Conservation (phyloP, 1,140 invertebrate species). For the Ceratina australensis region DNA sequence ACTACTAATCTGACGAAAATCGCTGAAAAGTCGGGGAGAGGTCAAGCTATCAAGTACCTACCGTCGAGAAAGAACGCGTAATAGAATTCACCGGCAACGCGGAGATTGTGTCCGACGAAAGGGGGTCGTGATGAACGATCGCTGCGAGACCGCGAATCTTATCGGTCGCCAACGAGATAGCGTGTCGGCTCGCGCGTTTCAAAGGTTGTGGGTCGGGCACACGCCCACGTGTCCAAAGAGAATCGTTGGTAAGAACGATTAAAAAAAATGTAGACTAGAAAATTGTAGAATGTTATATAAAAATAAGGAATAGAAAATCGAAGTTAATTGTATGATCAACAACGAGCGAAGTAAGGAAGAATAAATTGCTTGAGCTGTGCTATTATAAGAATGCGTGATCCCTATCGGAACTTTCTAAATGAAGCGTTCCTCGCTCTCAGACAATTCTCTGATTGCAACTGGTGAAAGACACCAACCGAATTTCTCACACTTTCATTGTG, state of each 20-base stretch:
- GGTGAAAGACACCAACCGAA: constrained; percentile 28
- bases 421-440: constrained; percentile 46
- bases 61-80: constrained; percentile 22
- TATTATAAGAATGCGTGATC: constrained; percentile 48
- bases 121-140: constrained; percentile 16
- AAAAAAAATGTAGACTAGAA: too few species aligned
- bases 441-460: constrained; percentile 43
- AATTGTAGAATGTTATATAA: too few species aligned
- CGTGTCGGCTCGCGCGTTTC: neutral
- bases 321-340: too few species aligned
- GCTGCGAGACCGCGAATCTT: constrained; percentile 7
- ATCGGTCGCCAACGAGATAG: constrained; percentile 18
- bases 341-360: too few species aligned
- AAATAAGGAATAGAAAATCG: constrained; percentile 46
- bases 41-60: constrained; percentile 30
- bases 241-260: neutral
- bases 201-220: constrained; percentile 39
- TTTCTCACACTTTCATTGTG: constrained; percentile 62
- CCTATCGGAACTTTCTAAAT: constrained; percentile 57
- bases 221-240: constrained; percentile 38
- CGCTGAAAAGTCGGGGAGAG: constrained; percentile 44
- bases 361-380: constrained; percentile 18
- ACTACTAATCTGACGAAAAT: constrained; percentile 56
- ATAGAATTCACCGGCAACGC: neutral
- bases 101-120: constrained; percentile 22